Evolutionary conservation across 1,140 invertebrate species (phyloP).

Genomic region (Grapholita molesta): DNA sequence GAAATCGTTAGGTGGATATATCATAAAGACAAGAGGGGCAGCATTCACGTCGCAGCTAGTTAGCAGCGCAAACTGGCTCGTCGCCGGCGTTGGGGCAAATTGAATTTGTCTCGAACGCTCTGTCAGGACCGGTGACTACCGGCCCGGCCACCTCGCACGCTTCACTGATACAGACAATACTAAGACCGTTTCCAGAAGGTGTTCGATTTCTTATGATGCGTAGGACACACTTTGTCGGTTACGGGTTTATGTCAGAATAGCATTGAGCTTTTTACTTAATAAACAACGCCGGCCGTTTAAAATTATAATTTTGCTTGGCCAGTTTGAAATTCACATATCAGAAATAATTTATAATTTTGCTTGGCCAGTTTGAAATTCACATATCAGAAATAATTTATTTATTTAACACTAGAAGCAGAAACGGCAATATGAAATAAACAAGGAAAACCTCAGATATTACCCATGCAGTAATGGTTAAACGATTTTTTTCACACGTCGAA

Average conservation of each 20-base stretch:
- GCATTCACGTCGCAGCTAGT: conserved; percentile 62
- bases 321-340: too few species aligned
- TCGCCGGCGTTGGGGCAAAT: conserved; percentile 64
- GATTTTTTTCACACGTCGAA: background rate
- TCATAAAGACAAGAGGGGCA: conserved; percentile 48
- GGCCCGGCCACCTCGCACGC: conserved; percentile 26
- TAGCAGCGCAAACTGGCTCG: conserved; percentile 67
- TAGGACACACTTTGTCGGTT: background rate
- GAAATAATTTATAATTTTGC: too few species aligned
- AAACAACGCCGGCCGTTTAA: too few species aligned
- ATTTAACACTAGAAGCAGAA: background rate
- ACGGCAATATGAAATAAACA: background rate
- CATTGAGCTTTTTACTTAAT: background rate
- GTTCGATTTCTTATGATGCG: background rate
- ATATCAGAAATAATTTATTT: too few species aligned
- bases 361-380: too few species aligned
- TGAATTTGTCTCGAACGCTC: conserved; percentile 63
- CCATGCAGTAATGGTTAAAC: background rate
- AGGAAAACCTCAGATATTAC: background rate
- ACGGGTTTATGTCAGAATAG: background rate
- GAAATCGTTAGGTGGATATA: conserved; percentile 36
- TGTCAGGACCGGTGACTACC: conserved; percentile 30
- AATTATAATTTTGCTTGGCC: too few species aligned
- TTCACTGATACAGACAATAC: conserved; percentile 21
- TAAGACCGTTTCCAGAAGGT: conserved; percentile 6